A percentile compares a stretch with the other conserved stretches of the same genome.
Conservation (phyloP, 2,113 vertebrate species). For the Danionella cerebrum region DNA sequence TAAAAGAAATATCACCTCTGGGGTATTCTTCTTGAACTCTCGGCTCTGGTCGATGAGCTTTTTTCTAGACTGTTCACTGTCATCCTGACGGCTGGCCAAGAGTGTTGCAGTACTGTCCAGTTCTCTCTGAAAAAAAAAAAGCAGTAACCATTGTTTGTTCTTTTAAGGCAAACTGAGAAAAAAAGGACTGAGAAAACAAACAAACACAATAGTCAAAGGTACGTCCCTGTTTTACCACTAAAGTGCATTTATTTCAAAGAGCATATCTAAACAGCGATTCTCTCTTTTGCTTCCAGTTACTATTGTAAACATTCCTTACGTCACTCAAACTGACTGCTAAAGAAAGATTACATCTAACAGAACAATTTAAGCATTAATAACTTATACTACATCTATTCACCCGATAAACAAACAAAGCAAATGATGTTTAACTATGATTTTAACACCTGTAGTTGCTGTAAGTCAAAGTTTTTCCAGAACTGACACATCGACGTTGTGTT, state of each 20-base stretch:
- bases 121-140: constrained; percentile 75
- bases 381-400: constrained; percentile 3
- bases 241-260: too few relatives aligned
- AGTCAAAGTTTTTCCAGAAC: constrained; percentile 97
- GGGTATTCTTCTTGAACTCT: constrained; percentile 99
- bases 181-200: constrained; percentile 96
- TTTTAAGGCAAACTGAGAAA: too few relatives aligned
- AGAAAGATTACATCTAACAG: too few relatives aligned
- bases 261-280: too few relatives aligned
- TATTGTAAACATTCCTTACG: too few relatives aligned
- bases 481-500: constrained; percentile 95
- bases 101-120: constrained; percentile 93
- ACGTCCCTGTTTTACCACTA: too few relatives aligned
- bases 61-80: constrained; percentile 96
- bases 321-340: too few relatives aligned
- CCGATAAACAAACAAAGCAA: background rate
- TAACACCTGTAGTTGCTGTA: constrained; percentile 92
- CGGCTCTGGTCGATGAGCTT: constrained; percentile 97
- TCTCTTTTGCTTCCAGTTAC: too few relatives aligned
- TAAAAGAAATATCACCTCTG: constrained; percentile 76
- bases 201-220: constrained; percentile 94
- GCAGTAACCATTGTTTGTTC: too few relatives aligned
- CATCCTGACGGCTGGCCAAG: constrained; percentile 97
- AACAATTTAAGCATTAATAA: too few relatives aligned
- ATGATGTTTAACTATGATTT: background rate